Evolutionary conservation across 2,888 invertebrate species (phyloP), one percentile per base, ranked within the genome.

Genomic region (Callyntrura sp.): DNA sequence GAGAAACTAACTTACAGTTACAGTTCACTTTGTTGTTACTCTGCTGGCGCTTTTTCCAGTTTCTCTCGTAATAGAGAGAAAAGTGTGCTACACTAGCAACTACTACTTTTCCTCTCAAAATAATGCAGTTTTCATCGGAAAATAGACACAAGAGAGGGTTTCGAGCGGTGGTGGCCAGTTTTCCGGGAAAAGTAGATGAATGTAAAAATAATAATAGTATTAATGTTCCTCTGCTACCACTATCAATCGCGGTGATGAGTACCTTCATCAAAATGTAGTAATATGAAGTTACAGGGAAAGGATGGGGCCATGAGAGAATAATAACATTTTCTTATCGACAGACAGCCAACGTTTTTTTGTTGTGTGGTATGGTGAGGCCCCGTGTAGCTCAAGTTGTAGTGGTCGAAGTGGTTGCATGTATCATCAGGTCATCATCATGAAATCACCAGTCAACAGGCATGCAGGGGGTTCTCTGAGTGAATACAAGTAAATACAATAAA

Each of bases 361-460:
- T 2, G 43, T 5, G 43, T 9, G n/a, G 70, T 45, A 28, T 17
- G 1, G 43, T 5, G 43, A 0, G n/a, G 70, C 45, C 11, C 12
- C 11, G 28, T 35, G 14, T 35, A 17, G 25, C 12, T 9, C 5
- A 9, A 62, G 62, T 11, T 23, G 28, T 35, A 35, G 25, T 14
- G 23, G 73, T 73, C 23, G 73, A 12, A 45, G 70, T 76, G 51
- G 14, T 48, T 76, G 14, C 23, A 51, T 55, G 45, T 20, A 8
- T 23, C 11, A 68, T 83, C 83, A 83, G 28, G 70, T 83, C 83
- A 83, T 68, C 5, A 68, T 83, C 83, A 83, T 51, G 70, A 83
- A 83, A 68, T 83, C 83, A 83, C 83, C 5, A 68, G 83, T 83
- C 25, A 68, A 14, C 76, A 51, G 76, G 23, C 76, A 76, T 14